Conservation (phyloP, 1,140 invertebrate species). For the Conus betulinus region DNA sequence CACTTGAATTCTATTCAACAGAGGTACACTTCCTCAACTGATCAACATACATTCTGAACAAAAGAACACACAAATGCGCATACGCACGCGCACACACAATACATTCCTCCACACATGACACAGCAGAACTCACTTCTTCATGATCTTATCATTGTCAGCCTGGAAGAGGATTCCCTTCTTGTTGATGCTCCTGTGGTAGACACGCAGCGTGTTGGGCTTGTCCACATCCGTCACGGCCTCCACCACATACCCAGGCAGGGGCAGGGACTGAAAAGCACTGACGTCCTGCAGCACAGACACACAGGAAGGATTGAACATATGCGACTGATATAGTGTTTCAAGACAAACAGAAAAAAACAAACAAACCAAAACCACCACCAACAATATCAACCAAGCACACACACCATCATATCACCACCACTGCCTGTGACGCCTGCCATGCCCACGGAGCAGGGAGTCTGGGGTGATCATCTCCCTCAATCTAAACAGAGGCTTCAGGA, state of each 20-base stretch:
- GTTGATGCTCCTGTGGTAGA: slow-evolving; percentile 78
- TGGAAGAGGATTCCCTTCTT: slow-evolving; percentile 80
- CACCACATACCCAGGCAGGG: slow-evolving; percentile 80
- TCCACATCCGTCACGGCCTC: slow-evolving; percentile 68
- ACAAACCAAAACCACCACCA: too few species aligned
- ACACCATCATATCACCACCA: neutral
- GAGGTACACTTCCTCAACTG: too few species aligned
- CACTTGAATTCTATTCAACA: too few species aligned
- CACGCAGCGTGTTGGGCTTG: slow-evolving; percentile 78
- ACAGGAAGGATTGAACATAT: neutral
- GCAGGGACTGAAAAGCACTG: slow-evolving; percentile 80
- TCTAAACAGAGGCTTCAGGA: too few species aligned
- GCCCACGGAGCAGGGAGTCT: too few species aligned
- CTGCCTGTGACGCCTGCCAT: too few species aligned
- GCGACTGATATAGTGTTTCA: neutral
- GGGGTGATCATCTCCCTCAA: too few species aligned
- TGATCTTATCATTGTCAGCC: slow-evolving; percentile 73
- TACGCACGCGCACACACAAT: neutral
- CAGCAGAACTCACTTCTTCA: slow-evolving; percentile 6
- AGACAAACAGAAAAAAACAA: neutral
- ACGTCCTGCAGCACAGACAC: slow-evolving; percentile 70
- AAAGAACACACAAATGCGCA: neutral
- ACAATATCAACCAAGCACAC: neutral
- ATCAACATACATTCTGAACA: neutral
- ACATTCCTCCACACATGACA: neutral